These are phyloP conservation scores for Latrodectus geometricus DNA, from an alignment of 1,140 invertebrate species.

Conservation along the genomic window DNA sequence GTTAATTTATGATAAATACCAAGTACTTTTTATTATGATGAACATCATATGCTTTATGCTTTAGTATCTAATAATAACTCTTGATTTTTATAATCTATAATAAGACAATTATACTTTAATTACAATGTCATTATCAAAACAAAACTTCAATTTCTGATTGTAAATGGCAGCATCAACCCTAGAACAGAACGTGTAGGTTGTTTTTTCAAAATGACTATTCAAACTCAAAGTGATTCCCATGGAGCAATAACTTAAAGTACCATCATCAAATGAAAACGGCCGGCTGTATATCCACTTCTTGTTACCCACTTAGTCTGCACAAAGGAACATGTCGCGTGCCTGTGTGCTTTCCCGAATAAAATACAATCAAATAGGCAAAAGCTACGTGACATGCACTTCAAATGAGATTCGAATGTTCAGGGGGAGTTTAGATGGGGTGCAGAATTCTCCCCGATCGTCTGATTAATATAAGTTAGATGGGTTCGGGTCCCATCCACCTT, in stretches of 20 bases:
- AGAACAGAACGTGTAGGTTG: too few relatives aligned
- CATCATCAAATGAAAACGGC: constrained; percentile 35
- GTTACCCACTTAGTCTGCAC: constrained; percentile 23
- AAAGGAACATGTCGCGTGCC: not conserved
- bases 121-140: too few relatives aligned
- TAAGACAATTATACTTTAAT: too few relatives aligned
- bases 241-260: constrained; percentile 39
- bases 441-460: constrained; percentile 39
- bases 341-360: constrained; percentile 1
- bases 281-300: constrained; percentile 10
- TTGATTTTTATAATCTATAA: too few relatives aligned
- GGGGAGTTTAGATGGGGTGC: constrained; percentile 16
- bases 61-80: too few relatives aligned
- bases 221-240: not conserved
- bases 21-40: too few relatives aligned
- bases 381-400: constrained; percentile 7
- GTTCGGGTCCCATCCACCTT: not conserved
- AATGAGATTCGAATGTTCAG: constrained; percentile 23
- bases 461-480: constrained; percentile 51
- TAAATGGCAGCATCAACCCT: too few relatives aligned
- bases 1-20: too few relatives aligned
- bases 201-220: too few relatives aligned
- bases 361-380: constrained; percentile 10
- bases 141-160: too few relatives aligned
- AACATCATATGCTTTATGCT: too few relatives aligned